phyloP scores from a whole-genome alignment of 2,888 invertebrate species.

The Hydrotaea cyrtoneurina region DNA sequence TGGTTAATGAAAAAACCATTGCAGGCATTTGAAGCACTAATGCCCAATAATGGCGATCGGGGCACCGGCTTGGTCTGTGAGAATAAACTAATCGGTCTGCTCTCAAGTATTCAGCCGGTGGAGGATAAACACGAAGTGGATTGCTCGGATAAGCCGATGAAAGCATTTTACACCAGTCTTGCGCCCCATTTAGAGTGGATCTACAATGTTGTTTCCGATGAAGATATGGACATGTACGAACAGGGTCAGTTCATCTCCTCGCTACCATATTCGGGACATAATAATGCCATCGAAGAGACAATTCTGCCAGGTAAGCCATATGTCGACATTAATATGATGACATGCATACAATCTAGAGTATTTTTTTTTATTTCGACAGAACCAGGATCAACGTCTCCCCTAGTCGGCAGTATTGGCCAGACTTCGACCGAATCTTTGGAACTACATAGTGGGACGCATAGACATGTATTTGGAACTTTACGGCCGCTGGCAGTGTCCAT shows the following conservation, averaged over 20 bases:
- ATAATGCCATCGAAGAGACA: conserved; percentile 51
- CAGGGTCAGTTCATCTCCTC: conserved; percentile 55
- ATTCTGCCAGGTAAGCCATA: conserved; percentile 33
- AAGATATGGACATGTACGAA: conserved; percentile 61
- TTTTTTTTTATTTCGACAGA: conserved; percentile 23
- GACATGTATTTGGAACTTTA: background rate
- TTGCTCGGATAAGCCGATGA: conserved; percentile 61
- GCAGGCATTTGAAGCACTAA: conserved; percentile 59
- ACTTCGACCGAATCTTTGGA: background rate
- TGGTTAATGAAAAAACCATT: background rate
- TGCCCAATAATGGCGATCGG: conserved; percentile 67
- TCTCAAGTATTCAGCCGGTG: conserved; percentile 67
- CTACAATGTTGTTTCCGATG: conserved; percentile 63
- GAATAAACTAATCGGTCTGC: conserved; percentile 67
- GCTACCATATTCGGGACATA: conserved; percentile 59
- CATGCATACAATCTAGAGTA: background rate
- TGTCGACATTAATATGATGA: background rate
- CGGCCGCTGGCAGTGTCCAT: background rate
- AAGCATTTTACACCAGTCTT: conserved; percentile 69
- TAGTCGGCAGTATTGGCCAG: background rate
- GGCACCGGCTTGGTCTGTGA: conserved; percentile 70
- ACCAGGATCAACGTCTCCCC: background rate
- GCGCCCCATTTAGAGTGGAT: conserved; percentile 70
- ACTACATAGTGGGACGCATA: background rate
- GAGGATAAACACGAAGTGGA: conserved; percentile 43